phyloP scores from a whole-genome alignment of 2,888 invertebrate species.

The Chydorus sphaericus region DNA sequence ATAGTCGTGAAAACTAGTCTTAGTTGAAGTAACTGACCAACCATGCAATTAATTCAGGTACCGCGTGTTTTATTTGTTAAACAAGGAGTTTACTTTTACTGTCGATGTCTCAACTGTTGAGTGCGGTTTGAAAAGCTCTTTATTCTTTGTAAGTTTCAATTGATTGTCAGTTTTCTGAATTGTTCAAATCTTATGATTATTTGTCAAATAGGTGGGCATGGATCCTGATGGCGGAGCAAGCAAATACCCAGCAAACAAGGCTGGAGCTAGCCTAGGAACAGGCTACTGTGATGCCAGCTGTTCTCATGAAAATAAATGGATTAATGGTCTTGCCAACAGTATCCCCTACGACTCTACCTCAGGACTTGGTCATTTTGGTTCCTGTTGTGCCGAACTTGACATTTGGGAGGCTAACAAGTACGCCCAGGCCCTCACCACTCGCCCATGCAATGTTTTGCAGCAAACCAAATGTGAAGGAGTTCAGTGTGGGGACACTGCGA shows the following conservation, averaged over 20 bases:
- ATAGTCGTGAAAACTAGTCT: no score
- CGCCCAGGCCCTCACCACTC: background rate
- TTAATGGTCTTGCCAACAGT: slow-evolving; percentile 16
- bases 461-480: slow-evolving; percentile 14
- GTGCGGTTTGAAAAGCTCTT: background rate
- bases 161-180: no score
- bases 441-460: slow-evolving; percentile 7
- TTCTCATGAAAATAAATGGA: slow-evolving; percentile 13
- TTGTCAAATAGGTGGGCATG: no score
- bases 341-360: slow-evolving; percentile 13
- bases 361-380: slow-evolving; percentile 14
- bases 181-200: background rate
- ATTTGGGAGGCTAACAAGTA: background rate
- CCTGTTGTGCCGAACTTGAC: background rate
- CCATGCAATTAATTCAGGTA: no score
- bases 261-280: background rate
- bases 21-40: no score
- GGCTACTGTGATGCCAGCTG: slow-evolving; percentile 1
- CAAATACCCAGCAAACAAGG: slow-evolving; percentile 6
- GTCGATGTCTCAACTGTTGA: background rate
- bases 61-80: slow-evolving; percentile 1
- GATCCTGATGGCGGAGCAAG: background rate
- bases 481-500: slow-evolving; percentile 14
- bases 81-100: background rate
- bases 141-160: background rate